Conservation (phyloP, 2,797 vertebrate genomes). For the Propithecus deckenii region DNA sequence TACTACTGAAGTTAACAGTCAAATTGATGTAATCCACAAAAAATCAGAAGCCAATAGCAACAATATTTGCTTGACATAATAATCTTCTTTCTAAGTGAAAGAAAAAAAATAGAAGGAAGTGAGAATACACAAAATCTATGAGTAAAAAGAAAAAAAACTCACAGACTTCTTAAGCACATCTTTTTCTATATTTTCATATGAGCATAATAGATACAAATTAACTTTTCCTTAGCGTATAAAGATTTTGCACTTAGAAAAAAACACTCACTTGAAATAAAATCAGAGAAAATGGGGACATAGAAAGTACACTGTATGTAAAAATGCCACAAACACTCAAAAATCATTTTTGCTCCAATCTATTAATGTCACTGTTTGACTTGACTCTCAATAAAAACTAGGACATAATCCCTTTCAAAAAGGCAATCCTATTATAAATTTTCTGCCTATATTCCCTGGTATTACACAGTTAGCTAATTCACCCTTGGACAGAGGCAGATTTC, state of each 20-base stretch:
- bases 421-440: neutral
- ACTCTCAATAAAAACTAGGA: neutral
- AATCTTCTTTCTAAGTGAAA: constrained; percentile 16
- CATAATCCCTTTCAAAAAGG: neutral
- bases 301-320: neutral
- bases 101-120: neutral
- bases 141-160: neutral
- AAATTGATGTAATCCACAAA: neutral
- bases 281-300: neutral
- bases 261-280: neutral
- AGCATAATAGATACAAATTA: neutral
- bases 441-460: neutral
- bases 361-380: neutral
- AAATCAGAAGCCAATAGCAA: neutral
- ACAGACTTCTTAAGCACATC: neutral
- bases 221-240: neutral
- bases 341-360: neutral
- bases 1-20: neutral
- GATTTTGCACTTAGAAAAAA: neutral
- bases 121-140: neutral
- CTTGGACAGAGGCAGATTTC: neutral
- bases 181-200: neutral
- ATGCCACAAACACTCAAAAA: neutral
- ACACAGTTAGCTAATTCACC: neutral
- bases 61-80: neutral